A percentile compares a stretch with the other conserved stretches of the same genome.
These are phyloP conservation scores for Phaonia tiefii DNA, from an alignment of 2,888 invertebrate genomes.

Conservation along the genomic window DNA sequence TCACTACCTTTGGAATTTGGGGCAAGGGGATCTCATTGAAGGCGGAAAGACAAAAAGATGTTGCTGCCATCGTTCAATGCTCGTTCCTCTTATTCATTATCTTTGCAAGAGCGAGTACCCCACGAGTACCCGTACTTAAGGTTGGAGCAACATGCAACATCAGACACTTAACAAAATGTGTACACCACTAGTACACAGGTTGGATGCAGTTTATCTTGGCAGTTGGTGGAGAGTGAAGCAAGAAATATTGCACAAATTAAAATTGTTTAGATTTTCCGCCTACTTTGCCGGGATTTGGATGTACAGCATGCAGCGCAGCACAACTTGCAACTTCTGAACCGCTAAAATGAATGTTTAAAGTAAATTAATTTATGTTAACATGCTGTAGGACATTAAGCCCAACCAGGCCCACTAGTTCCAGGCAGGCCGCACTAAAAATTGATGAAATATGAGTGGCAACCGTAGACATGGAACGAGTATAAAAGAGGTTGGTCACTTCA, in stretches of 20 bases:
- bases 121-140: neutral
- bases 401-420: constrained; percentile 21
- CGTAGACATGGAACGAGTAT: neutral
- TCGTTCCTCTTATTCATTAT: neutral
- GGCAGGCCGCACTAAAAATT: neutral
- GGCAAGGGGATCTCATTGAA: too few species aligned
- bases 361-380: constrained; percentile 69
- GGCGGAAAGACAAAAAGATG: neutral
- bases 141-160: constrained; percentile 35
- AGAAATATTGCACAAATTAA: constrained; percentile 67
- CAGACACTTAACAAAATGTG: constrained; percentile 12
- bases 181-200: constrained; percentile 15
- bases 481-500: constrained; percentile 39
- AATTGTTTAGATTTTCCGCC: constrained; percentile 68
- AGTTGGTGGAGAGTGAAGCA: constrained; percentile 45
- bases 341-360: constrained; percentile 64
- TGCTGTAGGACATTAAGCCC: constrained; percentile 64
- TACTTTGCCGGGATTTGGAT: constrained; percentile 54
- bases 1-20: too few species aligned
- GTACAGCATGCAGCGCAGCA: constrained; percentile 7
- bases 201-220: constrained; percentile 7
- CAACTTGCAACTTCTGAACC: too few species aligned
- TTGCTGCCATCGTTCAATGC: neutral
- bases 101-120: neutral
- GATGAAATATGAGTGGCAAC: constrained; percentile 35